Base-by-base conservation (phyloP, 2,113 vertebrate genomes). In the Passer domesticus region DNA sequence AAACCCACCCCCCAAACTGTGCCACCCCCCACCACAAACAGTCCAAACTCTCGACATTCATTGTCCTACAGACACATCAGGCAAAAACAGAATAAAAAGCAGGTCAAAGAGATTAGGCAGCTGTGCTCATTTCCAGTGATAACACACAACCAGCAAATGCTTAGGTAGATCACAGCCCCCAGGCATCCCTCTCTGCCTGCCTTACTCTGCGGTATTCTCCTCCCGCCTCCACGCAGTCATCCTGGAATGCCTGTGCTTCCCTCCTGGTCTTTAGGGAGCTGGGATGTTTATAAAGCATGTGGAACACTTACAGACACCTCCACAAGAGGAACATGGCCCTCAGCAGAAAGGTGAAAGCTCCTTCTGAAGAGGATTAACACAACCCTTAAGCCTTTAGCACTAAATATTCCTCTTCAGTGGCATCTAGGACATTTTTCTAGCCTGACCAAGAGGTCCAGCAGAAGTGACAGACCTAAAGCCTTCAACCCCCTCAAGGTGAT, bases 1-100 rank as follows among this genome's bases (percentile, higher is more conserved):
- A 14, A 35, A 59, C 1, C 4, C 17, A 43, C 1, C 1, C 11
- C 49, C 1, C 23, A 4, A 6, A 66, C n/a, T 27, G 28, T 49
- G 50, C 39, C 77, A 84, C 3, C 39, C 50, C 13, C 23, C 46
- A 19, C 9, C 39, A 73, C 27, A 59, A 58, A 50, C 50, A 77
- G 39, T 33, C 62, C 74, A 80, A 91, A 80, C 37, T 85, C 49
- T 18, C 2, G 5, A 20, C 17, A 23, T 8, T 46, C 63, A 55
- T 37, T 47, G 67, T 35, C 43, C 43, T 83, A 47, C 46, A 80
- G 84, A 59, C 37, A 70, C 1, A 0, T 16, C 27, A 70, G 58
- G 63, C 39, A 82, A 62, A 82, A 95, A 22, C 7, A 88, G 50
- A 85, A 50, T 17, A 24, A 62, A 79, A 84, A 73, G 50, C 78